Conservation (phyloP, 2,113 vertebrate species). For the Equus quagga region DNA sequence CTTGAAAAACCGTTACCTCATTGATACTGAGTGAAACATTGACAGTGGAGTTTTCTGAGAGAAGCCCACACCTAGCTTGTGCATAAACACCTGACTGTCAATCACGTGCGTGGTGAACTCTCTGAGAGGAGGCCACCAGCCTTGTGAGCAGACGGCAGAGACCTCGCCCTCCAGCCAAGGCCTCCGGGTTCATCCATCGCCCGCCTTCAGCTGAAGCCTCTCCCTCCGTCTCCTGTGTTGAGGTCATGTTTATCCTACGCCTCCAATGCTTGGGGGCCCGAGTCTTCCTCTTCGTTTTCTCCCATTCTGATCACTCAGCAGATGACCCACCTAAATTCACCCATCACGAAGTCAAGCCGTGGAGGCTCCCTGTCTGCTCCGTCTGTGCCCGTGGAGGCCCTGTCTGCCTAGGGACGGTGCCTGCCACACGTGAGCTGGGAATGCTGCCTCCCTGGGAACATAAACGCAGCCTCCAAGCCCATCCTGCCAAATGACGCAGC, state of each 20-base stretch:
- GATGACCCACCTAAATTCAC: not conserved
- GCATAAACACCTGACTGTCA: fast-evolving
- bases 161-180: fast-evolving
- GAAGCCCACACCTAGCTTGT: not conserved
- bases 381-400: not conserved
- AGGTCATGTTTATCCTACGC: too few species aligned
- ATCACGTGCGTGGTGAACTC: too few species aligned
- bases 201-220: too few species aligned
- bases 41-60: fast-evolving
- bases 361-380: not conserved
- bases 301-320: too few species aligned
- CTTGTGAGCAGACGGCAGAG: not conserved
- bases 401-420: not conserved
- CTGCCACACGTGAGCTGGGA: not conserved
- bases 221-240: too few species aligned
- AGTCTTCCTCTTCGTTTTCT: too few species aligned
- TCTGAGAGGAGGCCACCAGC: too few species aligned
- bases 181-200: not conserved
- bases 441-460: not conserved
- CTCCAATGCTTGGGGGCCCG: too few species aligned
- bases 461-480: not conserved
- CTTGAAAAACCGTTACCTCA: not conserved
- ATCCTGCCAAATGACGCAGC: not conserved
- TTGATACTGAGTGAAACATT: fast-evolving
- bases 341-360: not conserved